Evolutionary conservation across 2,888 invertebrate species (phyloP).

Genomic region (Patella caerulea): DNA sequence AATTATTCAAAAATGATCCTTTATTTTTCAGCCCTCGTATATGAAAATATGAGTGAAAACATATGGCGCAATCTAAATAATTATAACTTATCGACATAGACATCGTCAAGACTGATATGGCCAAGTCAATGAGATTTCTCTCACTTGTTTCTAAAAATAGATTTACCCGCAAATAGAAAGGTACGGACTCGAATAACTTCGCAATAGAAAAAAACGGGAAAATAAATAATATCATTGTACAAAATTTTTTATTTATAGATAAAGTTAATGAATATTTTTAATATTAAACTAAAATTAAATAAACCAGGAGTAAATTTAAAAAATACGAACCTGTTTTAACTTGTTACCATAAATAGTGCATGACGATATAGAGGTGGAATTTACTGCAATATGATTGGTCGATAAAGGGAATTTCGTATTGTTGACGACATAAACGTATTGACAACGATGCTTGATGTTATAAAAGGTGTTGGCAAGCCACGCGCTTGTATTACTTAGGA

Average conservation of each 20-base stretch:
- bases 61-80: slow-evolving; percentile 42
- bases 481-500: background rate
- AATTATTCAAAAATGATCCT: slow-evolving; percentile 51
- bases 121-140: slow-evolving; percentile 1
- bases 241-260: too few relatives aligned
- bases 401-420: background rate
- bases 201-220: too few relatives aligned
- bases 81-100: slow-evolving; percentile 52
- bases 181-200: background rate
- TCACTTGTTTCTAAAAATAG: slow-evolving; percentile 22
- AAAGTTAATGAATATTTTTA: too few relatives aligned
- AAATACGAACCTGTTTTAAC: background rate
- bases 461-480: background rate
- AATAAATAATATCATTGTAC: too few relatives aligned
- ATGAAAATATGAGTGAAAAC: slow-evolving; percentile 53
- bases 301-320: too few relatives aligned
- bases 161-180: background rate
- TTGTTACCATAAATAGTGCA: slow-evolving; percentile 7
- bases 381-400: background rate
- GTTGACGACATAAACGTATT: slow-evolving; percentile 9
- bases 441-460: background rate
- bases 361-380: background rate
- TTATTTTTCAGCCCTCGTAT: slow-evolving; percentile 56
- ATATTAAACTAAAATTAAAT: too few relatives aligned
- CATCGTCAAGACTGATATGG: slow-evolving; percentile 32